Evolutionary conservation across 2,113 vertebrate genomes (phyloP).

Genomic region (Gulo gulo): DNA sequence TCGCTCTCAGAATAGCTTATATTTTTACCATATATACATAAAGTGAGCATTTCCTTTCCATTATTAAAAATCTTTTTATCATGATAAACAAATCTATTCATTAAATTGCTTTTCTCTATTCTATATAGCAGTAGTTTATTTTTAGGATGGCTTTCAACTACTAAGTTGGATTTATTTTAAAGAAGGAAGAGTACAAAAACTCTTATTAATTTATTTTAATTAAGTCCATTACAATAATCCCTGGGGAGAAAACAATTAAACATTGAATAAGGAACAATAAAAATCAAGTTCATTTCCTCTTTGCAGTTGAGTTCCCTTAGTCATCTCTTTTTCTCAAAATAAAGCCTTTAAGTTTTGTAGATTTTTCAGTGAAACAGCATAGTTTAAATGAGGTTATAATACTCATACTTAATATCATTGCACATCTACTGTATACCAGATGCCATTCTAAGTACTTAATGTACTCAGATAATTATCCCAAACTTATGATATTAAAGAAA

Average conservation of each 20-base stretch:
- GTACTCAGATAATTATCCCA: background rate
- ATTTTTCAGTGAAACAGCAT: slow-evolving; percentile 47
- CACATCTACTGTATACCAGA: background rate
- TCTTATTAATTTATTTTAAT: slow-evolving; percentile 77
- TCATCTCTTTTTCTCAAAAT: slow-evolving; percentile 68
- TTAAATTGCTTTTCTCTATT: slow-evolving; percentile 43
- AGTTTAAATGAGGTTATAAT: slow-evolving; percentile 58
- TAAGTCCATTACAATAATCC: slow-evolving; percentile 67
- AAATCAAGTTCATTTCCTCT: slow-evolving; percentile 73
- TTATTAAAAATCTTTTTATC: slow-evolving; percentile 61
- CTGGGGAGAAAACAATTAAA: slow-evolving; percentile 72
- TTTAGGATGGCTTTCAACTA: slow-evolving; percentile 60
- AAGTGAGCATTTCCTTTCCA: slow-evolving; percentile 37
- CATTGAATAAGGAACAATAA: slow-evolving; percentile 65
- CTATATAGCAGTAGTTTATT: slow-evolving; percentile 46
- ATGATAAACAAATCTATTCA: slow-evolving; percentile 40
- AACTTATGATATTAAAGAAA: background rate
- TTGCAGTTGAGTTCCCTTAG: slow-evolving; percentile 59
- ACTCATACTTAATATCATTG: slow-evolving; percentile 50
- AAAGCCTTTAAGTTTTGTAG: slow-evolving; percentile 48
- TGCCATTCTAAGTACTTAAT: slow-evolving; percentile 40
- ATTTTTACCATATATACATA: background rate
- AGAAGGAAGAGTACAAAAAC: slow-evolving; percentile 47
- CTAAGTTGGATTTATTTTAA: slow-evolving; percentile 61
- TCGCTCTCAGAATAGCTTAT: slow-evolving; percentile 27